Percentiles rank a stretch among this genome's conserved stretches.
These are phyloP conservation scores for Dipodomys merriami DNA, from an alignment of 2,113 vertebrate species.

Conservation along the genomic window DNA sequence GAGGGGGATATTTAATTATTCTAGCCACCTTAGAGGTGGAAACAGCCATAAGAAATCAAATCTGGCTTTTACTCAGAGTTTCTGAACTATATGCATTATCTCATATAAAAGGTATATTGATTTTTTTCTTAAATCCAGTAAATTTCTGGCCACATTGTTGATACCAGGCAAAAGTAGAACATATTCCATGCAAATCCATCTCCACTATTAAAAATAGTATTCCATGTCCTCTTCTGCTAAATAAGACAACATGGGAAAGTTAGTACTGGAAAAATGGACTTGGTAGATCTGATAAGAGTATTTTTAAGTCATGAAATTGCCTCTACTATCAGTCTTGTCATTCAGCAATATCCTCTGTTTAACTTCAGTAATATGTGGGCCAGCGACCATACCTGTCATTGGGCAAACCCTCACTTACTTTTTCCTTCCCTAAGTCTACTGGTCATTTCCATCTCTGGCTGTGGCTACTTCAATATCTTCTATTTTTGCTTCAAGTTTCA, in stretches of 20 bases:
- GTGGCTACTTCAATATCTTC: background rate
- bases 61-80: background rate
- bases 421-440: background rate
- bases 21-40: background rate
- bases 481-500: slow-evolving; percentile 1
- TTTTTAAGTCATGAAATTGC: slow-evolving; percentile 49
- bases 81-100: slow-evolving; percentile 29
- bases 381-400: background rate
- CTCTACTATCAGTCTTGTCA: slow-evolving; percentile 18
- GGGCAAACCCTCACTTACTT: background rate
- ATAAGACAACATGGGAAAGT: slow-evolving; percentile 1
- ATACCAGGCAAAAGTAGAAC: slow-evolving; percentile 1
- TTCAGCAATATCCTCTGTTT: background rate
- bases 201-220: slow-evolving; percentile 11
- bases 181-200: background rate
- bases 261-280: background rate
- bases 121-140: background rate
- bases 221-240: background rate
- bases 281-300: slow-evolving; percentile 22
- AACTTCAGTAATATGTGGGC: background rate
- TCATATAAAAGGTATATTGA: slow-evolving; percentile 34
- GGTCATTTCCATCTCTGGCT: background rate
- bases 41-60: background rate
- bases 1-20: background rate
- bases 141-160: background rate